Base-by-base conservation (phyloP, 2,888 invertebrate genomes). In the Ennomos quercinarius region DNA sequence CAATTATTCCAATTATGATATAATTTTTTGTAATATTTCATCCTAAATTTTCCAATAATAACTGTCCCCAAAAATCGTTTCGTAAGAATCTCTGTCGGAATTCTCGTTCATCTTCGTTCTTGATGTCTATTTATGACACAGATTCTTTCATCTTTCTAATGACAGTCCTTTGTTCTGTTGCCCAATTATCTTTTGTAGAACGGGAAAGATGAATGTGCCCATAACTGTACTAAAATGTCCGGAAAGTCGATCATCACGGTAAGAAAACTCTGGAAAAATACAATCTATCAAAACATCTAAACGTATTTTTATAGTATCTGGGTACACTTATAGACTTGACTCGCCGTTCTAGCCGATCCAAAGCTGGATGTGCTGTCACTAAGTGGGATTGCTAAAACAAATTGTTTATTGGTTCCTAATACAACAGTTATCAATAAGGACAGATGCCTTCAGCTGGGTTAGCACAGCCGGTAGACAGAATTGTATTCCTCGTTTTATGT, bases 91-190 rank as follows among this genome's bases (percentile, higher is more conserved):
- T 47, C 61, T 27, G 27, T 3, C 47, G 39, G 51, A 58, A 58
- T 69, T 57, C 48, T 51, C 52, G 42, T 62, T 47, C 47, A 58
- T 63, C 47, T 60, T 63, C 13, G 46, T 41, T 13, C 41, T 46
- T 63, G 63, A 70, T 65, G 61, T 66, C 58, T 61, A 68, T 73
- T 66, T 68, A 60, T 64, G 57, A 63, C 61, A 57, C 63, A 54
- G 65, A 70, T 64, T 66, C 66, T 72, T 71, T 72, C 64, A 66
- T 71, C 68, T 69, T 62, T 51, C 13, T 71, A 71, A 72, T 61
- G 69, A 64, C 67, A 70, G 67, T 66, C 61, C 64, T 73, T 72
- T 75, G 67, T 64, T 64, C 61, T 58, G 48, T 45, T 51, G 60
- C 53, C 68, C 73, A 72, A 74, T 73, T 73, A 72, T 75, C 52